Evolutionary conservation across 2,113 vertebrate species (phyloP).

Genomic region (Pristiophorus japonicus): DNA sequence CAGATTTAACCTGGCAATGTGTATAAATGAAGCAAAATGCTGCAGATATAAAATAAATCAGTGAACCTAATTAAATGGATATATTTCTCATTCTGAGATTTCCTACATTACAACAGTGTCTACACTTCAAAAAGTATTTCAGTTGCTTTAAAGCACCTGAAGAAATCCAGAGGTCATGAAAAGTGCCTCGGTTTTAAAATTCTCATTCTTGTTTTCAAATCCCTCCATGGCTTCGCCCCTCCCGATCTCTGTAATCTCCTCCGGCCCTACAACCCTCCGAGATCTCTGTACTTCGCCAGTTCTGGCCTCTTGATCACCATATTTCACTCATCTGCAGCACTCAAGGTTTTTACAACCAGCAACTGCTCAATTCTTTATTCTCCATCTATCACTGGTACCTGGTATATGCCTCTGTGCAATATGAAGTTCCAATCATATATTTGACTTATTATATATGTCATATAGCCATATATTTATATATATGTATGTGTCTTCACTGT

Average conservation of each 20-base stretch:
- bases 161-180: not conserved
- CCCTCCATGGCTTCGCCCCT: too few species aligned
- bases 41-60: not conserved
- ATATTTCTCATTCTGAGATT: not conserved
- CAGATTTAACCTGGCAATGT: not conserved
- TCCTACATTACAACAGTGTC: not conserved
- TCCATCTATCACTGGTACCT: not conserved
- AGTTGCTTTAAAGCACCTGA: not conserved
- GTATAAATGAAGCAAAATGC: not conserved
- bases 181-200: not conserved
- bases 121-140: not conserved
- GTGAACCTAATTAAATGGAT: not conserved
- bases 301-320: not conserved
- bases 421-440: not conserved
- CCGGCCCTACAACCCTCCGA: too few species aligned
- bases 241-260: too few species aligned
- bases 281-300: too few species aligned
- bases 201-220: too few species aligned
- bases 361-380: not conserved
- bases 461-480: not conserved
- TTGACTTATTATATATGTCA: not conserved
- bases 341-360: not conserved
- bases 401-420: not conserved
- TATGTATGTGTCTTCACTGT: not conserved
- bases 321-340: not conserved